A percentile compares a stretch with the other conserved stretches of the same genome.
phyloP scores from a whole-genome alignment of 2,797 vertebrate species.

The Cygnus olor region DNA sequence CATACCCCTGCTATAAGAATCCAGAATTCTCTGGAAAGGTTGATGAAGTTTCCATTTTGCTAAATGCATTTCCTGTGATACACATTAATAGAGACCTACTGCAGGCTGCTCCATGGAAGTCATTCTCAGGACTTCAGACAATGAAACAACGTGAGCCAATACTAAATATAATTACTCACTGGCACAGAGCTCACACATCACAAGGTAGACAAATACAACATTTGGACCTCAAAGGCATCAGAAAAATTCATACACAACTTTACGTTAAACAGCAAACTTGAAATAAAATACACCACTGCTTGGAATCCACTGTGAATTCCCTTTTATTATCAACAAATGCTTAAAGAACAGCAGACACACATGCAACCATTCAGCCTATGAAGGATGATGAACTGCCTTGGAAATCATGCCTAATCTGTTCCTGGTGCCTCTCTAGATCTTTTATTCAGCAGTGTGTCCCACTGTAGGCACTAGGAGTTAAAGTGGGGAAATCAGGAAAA shows the following conservation, averaged over 20 bases:
- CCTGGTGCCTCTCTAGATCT: neutral
- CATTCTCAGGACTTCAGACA: neutral
- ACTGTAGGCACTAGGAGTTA: rapidly evolving
- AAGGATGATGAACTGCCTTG: neutral
- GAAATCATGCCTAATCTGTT: neutral
- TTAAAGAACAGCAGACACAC: neutral
- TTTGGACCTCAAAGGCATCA: neutral
- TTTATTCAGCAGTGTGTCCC: neutral
- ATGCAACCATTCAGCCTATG: neutral
- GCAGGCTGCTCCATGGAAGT: neutral
- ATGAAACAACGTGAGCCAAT: neutral
- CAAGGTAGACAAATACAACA: neutral
- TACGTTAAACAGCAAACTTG: neutral
- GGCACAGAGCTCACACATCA: neutral
- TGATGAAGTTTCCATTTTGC: neutral
- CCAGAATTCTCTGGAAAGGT: neutral
- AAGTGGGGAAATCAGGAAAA: neutral
- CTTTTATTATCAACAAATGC: neutral
- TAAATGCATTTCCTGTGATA: neutral
- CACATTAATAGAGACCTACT: neutral
- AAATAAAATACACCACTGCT: neutral
- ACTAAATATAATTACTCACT: neutral
- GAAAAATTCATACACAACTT: neutral
- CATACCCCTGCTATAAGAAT: neutral
- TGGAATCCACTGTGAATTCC: neutral